Evolutionary conservation across 1,140 invertebrate species (phyloP).

Genomic region (Chymomyza costata): DNA sequence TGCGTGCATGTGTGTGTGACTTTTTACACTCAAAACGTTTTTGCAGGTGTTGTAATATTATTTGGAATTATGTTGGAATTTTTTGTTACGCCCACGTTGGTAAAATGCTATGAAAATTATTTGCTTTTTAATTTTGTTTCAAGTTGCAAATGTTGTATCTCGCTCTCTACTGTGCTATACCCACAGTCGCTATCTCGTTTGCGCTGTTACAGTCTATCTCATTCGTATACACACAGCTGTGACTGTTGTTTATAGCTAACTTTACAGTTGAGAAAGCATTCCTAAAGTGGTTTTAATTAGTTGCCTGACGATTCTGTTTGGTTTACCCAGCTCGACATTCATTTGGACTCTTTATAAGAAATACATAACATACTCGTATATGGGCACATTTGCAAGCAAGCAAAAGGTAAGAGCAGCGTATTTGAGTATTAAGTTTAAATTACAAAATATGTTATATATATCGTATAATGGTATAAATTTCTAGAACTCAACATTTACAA

Average conservation of each 20-base stretch:
- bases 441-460: too few species aligned
- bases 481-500: too few species aligned
- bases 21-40: constrained; percentile 55
- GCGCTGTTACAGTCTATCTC: too few species aligned
- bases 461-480: too few species aligned
- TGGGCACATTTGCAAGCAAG: too few species aligned
- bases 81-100: constrained; percentile 25
- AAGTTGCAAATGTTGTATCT: constrained; percentile 68
- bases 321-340: too few species aligned
- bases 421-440: too few species aligned
- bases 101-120: constrained; percentile 66
- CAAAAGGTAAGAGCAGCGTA: too few species aligned
- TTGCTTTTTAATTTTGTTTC: constrained; percentile 72
- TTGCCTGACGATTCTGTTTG: constrained; percentile 22
- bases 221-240: constrained; percentile 8
- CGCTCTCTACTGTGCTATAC: constrained; percentile 3
- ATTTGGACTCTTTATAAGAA: too few species aligned
- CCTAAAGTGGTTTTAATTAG: constrained; percentile 69
- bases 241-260: constrained; percentile 65
- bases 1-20: constrained; percentile 7
- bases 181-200: too few species aligned
- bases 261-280: constrained; percentile 73
- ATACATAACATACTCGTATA: too few species aligned
- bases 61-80: constrained; percentile 67
- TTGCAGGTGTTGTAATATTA: constrained; percentile 71